These are phyloP conservation scores for Lepisosteus oculatus DNA, from an alignment of 2,113 vertebrate species.

Conservation along the genomic window DNA sequence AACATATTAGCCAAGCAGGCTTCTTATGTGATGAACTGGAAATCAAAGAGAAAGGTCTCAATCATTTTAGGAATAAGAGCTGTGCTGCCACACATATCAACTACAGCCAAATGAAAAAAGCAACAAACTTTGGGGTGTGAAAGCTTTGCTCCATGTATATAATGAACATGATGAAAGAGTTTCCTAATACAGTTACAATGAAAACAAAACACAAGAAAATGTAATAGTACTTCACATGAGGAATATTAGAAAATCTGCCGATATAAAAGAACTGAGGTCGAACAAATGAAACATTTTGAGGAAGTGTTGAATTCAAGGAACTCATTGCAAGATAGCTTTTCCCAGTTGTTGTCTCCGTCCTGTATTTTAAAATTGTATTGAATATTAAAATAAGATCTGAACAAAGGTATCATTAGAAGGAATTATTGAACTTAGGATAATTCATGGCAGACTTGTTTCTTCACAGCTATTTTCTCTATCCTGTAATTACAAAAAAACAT, in stretches of 20 bases:
- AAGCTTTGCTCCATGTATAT: not conserved
- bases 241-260: too few relatives aligned
- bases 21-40: not conserved
- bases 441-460: not conserved
- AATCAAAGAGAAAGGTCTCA: not conserved
- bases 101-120: slow-evolving; percentile 4
- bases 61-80: slow-evolving; percentile 1
- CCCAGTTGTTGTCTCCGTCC: too few relatives aligned
- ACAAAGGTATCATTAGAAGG: not conserved
- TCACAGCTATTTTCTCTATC: too few relatives aligned
- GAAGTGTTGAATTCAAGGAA: too few relatives aligned
- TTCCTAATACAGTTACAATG: slow-evolving; percentile 6
- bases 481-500: too few relatives aligned
- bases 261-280: too few relatives aligned
- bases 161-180: not conserved
- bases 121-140: slow-evolving; percentile 11
- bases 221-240: not conserved
- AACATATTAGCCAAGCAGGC: not conserved
- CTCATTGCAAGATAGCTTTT: too few relatives aligned
- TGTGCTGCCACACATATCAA: not conserved
- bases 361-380: too few relatives aligned
- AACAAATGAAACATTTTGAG: too few relatives aligned
- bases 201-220: slow-evolving; percentile 7
- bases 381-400: not conserved
- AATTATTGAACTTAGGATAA: not conserved